A percentile compares a stretch with the other conserved stretches of the same genome.
phyloP scores from a whole-genome alignment of 2,888 invertebrate species.

The Parascotia fuliginaria region DNA sequence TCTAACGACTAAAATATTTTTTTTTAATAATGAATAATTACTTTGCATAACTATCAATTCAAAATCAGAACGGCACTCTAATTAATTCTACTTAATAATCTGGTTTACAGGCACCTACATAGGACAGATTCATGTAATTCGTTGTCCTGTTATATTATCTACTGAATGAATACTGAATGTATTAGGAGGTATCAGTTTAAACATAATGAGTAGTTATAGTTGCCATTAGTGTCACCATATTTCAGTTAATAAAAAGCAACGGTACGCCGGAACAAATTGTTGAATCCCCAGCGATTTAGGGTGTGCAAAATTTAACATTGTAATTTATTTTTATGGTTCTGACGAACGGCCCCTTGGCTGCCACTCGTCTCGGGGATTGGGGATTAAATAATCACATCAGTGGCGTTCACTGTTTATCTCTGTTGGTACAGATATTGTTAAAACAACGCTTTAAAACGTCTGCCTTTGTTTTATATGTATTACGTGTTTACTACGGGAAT shows the following conservation, averaged over 20 bases:
- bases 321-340: slow-evolving; percentile 82
- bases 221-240: slow-evolving; percentile 57
- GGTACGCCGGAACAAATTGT: slow-evolving; percentile 73
- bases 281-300: slow-evolving; percentile 71
- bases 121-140: too few relatives aligned
- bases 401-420: slow-evolving; percentile 64
- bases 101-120: too few relatives aligned
- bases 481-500: slow-evolving; percentile 11
- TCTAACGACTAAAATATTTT: too few relatives aligned
- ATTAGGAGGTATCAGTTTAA: slow-evolving; percentile 23
- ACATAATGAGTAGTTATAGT: slow-evolving; percentile 46
- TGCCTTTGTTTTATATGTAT: slow-evolving; percentile 21
- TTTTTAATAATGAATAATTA: too few relatives aligned
- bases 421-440: slow-evolving; percentile 49
- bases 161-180: slow-evolving; percentile 2
- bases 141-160: neutral
- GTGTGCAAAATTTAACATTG: slow-evolving; percentile 81
- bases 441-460: slow-evolving; percentile 26
- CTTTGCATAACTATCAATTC: too few relatives aligned
- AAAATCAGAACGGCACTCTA: too few relatives aligned
- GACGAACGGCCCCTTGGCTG: slow-evolving; percentile 60
- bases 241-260: slow-evolving; percentile 71
- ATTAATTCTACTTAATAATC: too few relatives aligned
- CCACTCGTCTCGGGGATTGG: slow-evolving; percentile 59
- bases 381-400: slow-evolving; percentile 74